Percentiles rank a stretch among this genome's conserved stretches.
phyloP scores from a whole-genome alignment of 2,888 invertebrate genomes.

The Lomographa bimaculata region DNA sequence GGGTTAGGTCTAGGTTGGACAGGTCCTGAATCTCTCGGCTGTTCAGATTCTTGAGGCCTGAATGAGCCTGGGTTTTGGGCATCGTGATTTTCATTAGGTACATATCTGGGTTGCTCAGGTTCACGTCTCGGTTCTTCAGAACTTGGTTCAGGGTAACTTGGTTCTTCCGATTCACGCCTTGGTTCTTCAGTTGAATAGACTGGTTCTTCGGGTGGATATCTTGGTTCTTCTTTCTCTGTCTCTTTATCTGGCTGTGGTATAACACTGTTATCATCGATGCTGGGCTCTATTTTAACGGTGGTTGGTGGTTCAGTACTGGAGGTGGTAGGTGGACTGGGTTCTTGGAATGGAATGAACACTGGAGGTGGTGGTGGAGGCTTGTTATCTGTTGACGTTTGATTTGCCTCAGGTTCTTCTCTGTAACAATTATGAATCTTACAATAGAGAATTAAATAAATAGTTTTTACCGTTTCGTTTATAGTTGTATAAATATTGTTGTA shows the following conservation, averaged over 20 bases:
- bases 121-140: constrained; percentile 26
- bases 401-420: constrained; percentile 12
- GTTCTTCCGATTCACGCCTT: constrained; percentile 23
- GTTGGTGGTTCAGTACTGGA: constrained; percentile 1
- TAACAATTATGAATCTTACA: no score
- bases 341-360: constrained; percentile 5
- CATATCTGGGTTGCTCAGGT: constrained; percentile 19
- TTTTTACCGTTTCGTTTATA: no score
- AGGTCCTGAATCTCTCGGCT: constrained; percentile 2
- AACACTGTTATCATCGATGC: constrained; percentile 13
- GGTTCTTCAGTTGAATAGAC: constrained; percentile 21
- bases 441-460: no score
- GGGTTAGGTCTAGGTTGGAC: constrained; percentile 8
- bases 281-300: constrained; percentile 7
- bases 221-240: constrained; percentile 14
- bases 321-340: constrained; percentile 1
- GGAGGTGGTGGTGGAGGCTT: constrained; percentile 3
- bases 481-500: no score
- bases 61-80: no score
- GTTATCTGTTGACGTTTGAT: constrained; percentile 2
- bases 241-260: constrained; percentile 5
- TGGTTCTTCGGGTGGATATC: constrained; percentile 15
- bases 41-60: no score
- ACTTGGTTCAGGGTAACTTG: neutral
- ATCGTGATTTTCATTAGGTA: constrained; percentile 7